Percentiles rank a stretch among this genome's conserved stretches.
Evolutionary conservation across 2,113 vertebrate species (phyloP).

Genomic region (Ptychochromis oligacanthus): DNA sequence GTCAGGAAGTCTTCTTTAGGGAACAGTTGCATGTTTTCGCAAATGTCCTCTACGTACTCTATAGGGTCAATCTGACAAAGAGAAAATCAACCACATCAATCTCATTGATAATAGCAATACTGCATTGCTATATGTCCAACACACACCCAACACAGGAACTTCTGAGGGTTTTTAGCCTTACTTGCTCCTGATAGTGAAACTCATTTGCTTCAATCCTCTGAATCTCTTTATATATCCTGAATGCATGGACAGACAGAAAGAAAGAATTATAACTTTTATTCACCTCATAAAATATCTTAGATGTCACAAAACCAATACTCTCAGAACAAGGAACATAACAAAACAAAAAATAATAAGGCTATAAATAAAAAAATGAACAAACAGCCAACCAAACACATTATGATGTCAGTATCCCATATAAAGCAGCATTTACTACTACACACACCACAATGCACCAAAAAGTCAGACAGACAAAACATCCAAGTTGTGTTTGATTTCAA

Average conservation of each 20-base stretch:
- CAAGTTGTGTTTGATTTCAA: not conserved
- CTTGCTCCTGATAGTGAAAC: conserved; percentile 97
- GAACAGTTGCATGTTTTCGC: conserved; percentile 97
- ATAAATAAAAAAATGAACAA: not conserved
- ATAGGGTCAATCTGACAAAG: conserved; percentile 90
- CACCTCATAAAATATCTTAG: not conserved
- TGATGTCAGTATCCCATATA: not conserved
- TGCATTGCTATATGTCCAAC: not conserved
- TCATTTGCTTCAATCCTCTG: conserved; percentile 97
- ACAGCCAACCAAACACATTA: not conserved
- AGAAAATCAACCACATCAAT: not conserved
- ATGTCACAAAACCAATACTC: conserved; percentile 3
- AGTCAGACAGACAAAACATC: not conserved
- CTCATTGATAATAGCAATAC: too few species aligned
- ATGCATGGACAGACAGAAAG: not conserved
- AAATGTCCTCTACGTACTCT: conserved; percentile 93
- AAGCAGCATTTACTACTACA: not conserved
- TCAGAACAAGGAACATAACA: not conserved
- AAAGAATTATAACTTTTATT: conserved; percentile 18
- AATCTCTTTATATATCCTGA: conserved; percentile 96
- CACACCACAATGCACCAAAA: not conserved
- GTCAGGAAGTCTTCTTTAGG: conserved; percentile 92
- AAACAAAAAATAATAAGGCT: conserved; percentile 7
- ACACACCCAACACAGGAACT: not conserved
- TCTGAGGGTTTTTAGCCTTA: conserved; percentile 54